Percentiles rank a stretch among this genome's conserved stretches.
Evolutionary conservation across 2,797 vertebrate genomes (phyloP).

Genomic region (Carcharodon carcharias): DNA sequence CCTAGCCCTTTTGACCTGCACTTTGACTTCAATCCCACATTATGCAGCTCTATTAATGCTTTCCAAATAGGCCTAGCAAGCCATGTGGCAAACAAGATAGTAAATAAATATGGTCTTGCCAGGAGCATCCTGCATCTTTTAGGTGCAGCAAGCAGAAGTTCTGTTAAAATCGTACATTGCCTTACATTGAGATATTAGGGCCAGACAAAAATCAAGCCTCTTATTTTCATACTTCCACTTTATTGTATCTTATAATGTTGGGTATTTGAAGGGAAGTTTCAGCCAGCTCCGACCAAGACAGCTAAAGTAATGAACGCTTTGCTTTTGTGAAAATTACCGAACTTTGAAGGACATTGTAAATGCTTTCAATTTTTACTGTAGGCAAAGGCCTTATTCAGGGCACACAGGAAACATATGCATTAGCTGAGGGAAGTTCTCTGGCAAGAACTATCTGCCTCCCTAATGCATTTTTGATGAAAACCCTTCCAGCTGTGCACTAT

Average conservation of each 20-base stretch:
- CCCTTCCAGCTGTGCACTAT: background rate
- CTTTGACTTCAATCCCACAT: background rate
- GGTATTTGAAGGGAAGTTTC: background rate
- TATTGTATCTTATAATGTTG: background rate
- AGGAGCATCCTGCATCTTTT: background rate
- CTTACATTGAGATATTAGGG: background rate
- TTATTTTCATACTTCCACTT: background rate
- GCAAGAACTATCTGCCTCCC: background rate
- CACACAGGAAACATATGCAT: background rate
- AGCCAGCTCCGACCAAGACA: background rate
- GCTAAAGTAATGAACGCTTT: background rate
- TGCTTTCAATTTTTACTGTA: background rate
- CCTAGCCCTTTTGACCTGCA: background rate
- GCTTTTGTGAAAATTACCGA: background rate
- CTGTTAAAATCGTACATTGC: background rate
- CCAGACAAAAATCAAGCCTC: background rate
- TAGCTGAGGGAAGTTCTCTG: background rate
- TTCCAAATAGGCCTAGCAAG: background rate
- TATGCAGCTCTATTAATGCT: background rate
- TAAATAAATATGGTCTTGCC: background rate
- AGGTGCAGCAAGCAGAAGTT: background rate
- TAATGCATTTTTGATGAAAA: constrained; percentile 24
- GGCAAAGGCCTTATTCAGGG: background rate
- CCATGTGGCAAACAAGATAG: background rate
- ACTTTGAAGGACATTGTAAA: background rate